These are phyloP conservation scores for Sebastes elongatus DNA, from an alignment of 2,797 vertebrate species.

Conservation along the genomic window DNA sequence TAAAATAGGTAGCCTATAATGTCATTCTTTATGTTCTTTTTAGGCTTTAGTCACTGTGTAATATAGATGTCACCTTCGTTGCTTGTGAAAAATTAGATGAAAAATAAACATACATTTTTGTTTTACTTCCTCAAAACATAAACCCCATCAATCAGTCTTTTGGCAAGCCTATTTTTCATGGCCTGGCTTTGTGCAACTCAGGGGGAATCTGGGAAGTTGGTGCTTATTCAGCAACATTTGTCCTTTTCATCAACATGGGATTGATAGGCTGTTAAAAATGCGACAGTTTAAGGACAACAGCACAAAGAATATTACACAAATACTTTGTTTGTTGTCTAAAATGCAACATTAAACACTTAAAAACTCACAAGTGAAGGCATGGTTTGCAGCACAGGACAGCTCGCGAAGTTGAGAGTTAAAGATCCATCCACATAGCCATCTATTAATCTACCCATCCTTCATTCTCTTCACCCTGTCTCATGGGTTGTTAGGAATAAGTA, in stretches of 20 bases:
- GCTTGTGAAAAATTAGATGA: neutral
- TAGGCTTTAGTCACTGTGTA: neutral
- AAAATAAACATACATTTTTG: neutral
- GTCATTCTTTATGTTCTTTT: neutral
- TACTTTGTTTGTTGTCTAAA: neutral
- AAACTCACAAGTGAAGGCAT: neutral
- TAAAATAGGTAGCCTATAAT: neutral
- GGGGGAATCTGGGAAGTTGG: neutral
- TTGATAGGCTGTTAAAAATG: neutral
- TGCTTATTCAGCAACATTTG: neutral
- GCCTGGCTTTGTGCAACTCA: neutral
- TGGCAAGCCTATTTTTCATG: neutral
- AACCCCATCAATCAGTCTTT: constrained; percentile 20
- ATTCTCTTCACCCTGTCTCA: neutral
- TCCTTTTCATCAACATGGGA: neutral
- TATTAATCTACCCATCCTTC: neutral
- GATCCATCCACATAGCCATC: neutral
- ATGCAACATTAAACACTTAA: neutral
- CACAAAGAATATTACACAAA: neutral
- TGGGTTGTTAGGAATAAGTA: neutral
- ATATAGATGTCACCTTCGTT: neutral
- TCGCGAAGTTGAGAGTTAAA: neutral
- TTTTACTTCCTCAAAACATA: constrained; percentile 3
- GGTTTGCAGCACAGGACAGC: neutral
- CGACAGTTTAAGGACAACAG: neutral